Percentiles rank a stretch among this genome's conserved stretches.
Conservation (phyloP, 2,797 vertebrate species). For the Poliocrania exsul region DNA sequence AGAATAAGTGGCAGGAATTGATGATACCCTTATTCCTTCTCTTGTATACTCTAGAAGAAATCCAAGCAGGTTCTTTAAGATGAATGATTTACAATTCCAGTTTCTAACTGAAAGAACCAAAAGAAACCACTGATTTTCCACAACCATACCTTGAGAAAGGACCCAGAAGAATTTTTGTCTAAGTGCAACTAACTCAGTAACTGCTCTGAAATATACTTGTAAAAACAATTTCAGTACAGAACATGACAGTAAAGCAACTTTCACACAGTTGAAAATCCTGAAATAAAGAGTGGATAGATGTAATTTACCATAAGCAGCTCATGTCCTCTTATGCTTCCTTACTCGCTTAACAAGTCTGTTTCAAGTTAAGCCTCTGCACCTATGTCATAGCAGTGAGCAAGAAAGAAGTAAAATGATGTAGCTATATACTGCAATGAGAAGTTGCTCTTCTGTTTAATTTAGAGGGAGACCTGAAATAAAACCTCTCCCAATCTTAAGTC, state of each 20-base stretch:
- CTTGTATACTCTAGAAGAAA: neutral
- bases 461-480: constrained; percentile 37
- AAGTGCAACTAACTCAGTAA: neutral
- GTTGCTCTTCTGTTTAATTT: constrained; percentile 16
- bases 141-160: neutral
- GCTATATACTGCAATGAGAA: neutral
- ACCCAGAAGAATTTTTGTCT: neutral
- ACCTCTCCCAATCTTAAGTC: constrained; percentile 2
- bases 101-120: neutral
- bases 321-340: neutral
- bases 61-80: neutral
- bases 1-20: neutral
- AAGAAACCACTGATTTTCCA: neutral
- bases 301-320: neutral
- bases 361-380: neutral
- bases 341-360: neutral
- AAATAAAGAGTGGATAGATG: neutral
- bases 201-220: neutral
- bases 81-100: neutral
- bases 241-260: neutral
- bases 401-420: neutral
- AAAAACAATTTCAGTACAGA: neutral
- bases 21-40: neutral
- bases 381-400: neutral
- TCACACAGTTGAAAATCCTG: neutral